A percentile compares a stretch with the other conserved stretches of the same genome.
Evolutionary conservation across 2,888 invertebrate genomes (phyloP).

Genomic region (Acleris sparsana): DNA sequence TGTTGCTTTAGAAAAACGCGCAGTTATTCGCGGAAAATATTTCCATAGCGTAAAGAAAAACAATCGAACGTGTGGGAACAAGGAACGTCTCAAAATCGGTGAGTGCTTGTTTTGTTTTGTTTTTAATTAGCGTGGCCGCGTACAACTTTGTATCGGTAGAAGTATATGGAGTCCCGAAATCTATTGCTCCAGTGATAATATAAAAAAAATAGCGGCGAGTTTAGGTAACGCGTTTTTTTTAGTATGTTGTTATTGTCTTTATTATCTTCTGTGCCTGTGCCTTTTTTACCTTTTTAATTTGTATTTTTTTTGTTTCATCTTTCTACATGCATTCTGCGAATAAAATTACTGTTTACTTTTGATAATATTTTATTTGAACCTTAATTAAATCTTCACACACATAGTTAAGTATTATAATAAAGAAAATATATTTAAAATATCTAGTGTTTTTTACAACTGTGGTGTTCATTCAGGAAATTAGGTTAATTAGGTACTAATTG

Average conservation of each 20-base stretch:
- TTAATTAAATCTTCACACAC: too few relatives aligned
- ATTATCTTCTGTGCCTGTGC: too few relatives aligned
- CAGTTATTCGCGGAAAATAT: constrained; percentile 31
- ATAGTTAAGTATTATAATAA: too few relatives aligned
- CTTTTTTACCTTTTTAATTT: too few relatives aligned
- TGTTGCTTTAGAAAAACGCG: constrained; percentile 27
- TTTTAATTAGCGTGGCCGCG: constrained; percentile 15
- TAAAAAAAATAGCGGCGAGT: constrained; percentile 12
- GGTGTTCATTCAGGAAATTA: too few relatives aligned
- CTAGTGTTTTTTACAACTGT: too few relatives aligned
- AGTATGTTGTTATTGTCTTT: neutral
- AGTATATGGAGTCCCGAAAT: constrained; percentile 17
- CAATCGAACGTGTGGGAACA: constrained; percentile 7
- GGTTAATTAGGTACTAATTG: too few relatives aligned
- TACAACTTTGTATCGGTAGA: constrained; percentile 5
- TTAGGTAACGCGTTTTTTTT: neutral
- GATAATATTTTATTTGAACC: too few relatives aligned
- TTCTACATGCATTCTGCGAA: too few relatives aligned
- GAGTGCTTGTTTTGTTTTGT: constrained; percentile 19
- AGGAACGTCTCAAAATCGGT: constrained; percentile 21
- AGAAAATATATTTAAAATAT: too few relatives aligned
- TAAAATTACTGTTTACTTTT: too few relatives aligned
- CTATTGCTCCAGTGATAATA: constrained; percentile 22
- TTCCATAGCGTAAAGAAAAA: constrained; percentile 26
- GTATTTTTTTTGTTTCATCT: too few relatives aligned